Evolutionary conservation across 2,888 invertebrate genomes (phyloP), one percentile per base, ranked within the genome.

Genomic region (Timema podura): DNA sequence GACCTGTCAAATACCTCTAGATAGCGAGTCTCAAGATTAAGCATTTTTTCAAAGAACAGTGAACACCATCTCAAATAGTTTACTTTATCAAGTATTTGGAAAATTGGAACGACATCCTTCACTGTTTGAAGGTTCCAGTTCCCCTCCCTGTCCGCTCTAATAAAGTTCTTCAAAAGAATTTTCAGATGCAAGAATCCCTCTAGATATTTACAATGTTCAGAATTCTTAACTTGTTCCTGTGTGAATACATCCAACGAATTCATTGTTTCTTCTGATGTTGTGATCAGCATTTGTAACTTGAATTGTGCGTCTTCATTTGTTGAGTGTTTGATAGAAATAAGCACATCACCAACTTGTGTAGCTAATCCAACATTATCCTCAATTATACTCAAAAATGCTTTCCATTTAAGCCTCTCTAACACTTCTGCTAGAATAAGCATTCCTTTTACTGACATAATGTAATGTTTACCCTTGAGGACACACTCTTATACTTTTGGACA

Each of bases 121-220:
- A 54, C 13, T 7, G 54, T 54, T 54, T 8, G n/a, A 54, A 54
- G 16, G 7, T 54, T 54, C 54, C 54, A 54, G 54, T 54, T 54
- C 16, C 54, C 9, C 16, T 54, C 54, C 54, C 54, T 54, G 54
- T 54, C 54, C n/a, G 54, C 54, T 54, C 54, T 54, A 16, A 54
- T 54, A 2, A 54, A 15, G n/a, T 8, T 15, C 54, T 54, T 54
- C 54, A 54, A 11, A 54, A 54, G n/a, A 16, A 2, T 54, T n/a
- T 2, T 16, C n/a, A 5, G 54, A 13, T 54, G 9, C 54, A 54
- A 13, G n/a, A 54, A 54, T 54, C 54, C 2, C 16, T 54, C 13
- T 7, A 5, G 54, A 13, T 2, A 54, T 16, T 16, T 10, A 6
- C 6, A 54, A 1, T 54, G 54, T 16, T 54, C 54, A 54, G 54